phyloP scores from a whole-genome alignment of 2,797 vertebrate species.

The Florisuga fusca region DNA sequence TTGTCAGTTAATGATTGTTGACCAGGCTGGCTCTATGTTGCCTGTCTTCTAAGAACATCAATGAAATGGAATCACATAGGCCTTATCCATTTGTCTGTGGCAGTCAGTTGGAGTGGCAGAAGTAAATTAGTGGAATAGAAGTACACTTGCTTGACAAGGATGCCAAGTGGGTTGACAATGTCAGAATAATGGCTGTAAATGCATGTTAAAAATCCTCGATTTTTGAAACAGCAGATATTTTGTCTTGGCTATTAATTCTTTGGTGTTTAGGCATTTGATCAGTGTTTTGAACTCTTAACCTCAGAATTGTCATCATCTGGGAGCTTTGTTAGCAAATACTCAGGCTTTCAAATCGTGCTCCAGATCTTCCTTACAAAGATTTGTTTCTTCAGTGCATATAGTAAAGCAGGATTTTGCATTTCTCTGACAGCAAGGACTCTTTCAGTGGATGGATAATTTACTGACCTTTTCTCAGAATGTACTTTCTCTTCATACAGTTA shows the following conservation, averaged over 20 bases:
- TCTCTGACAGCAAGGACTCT: neutral
- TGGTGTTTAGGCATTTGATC: neutral
- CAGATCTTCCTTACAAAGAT: neutral
- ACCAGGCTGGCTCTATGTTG: neutral
- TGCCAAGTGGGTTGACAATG: neutral
- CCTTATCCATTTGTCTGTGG: neutral
- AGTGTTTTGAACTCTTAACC: neutral
- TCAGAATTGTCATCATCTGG: neutral
- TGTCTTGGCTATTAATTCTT: neutral
- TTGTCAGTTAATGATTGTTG: neutral
- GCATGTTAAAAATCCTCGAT: neutral
- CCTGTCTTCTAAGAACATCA: neutral
- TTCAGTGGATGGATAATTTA: neutral
- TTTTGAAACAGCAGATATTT: neutral
- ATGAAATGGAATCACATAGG: neutral
- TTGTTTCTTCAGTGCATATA: neutral
- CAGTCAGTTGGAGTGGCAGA: neutral
- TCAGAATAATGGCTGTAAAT: neutral
- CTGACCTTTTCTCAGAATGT: neutral
- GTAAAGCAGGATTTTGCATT: neutral
- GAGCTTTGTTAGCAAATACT: neutral
- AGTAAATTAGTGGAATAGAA: neutral
- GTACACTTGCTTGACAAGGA: neutral
- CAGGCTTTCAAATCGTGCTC: neutral
- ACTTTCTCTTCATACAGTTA: neutral